Evolutionary conservation across 2,797 vertebrate species (phyloP).

Genomic region (Botia kubotai): DNA sequence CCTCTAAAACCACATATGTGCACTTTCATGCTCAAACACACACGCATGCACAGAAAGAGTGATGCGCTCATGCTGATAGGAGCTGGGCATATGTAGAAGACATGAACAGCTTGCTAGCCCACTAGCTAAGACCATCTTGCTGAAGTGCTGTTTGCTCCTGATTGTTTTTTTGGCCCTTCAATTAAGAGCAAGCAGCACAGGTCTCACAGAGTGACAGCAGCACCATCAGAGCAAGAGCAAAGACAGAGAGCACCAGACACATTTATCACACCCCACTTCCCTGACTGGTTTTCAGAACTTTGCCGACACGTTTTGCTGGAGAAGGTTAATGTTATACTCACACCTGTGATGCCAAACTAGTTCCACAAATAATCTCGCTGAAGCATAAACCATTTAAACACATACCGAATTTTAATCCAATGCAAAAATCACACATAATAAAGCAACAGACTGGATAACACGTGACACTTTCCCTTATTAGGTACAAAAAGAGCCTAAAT

Average conservation of each 20-base stretch:
- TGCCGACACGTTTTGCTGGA: neutral
- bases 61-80: slow-evolving; percentile 48
- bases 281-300: slow-evolving; percentile 36
- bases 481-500: too few species aligned
- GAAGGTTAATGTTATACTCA: neutral
- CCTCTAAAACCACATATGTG: slow-evolving; percentile 14
- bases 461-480: too few species aligned
- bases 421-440: neutral
- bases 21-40: slow-evolving; percentile 35
- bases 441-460: neutral
- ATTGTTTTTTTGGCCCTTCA: slow-evolving; percentile 54
- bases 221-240: slow-evolving; percentile 26
- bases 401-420: neutral
- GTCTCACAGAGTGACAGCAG: slow-evolving; percentile 37
- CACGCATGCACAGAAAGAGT: slow-evolving; percentile 42
- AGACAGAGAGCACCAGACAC: slow-evolving; percentile 9
- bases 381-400: neutral
- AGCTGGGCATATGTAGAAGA: slow-evolving; percentile 30
- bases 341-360: neutral
- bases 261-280: slow-evolving; percentile 40
- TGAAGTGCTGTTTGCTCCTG: slow-evolving; percentile 54
- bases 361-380: neutral
- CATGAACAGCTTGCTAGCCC: slow-evolving; percentile 34
- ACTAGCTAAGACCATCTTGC: slow-evolving; percentile 59
- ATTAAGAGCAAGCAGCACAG: slow-evolving; percentile 49